Evolutionary conservation across 2,113 vertebrate genomes (phyloP), one percentile per base, ranked within the genome.

Genomic region (Thamnophis sirtalis): DNA sequence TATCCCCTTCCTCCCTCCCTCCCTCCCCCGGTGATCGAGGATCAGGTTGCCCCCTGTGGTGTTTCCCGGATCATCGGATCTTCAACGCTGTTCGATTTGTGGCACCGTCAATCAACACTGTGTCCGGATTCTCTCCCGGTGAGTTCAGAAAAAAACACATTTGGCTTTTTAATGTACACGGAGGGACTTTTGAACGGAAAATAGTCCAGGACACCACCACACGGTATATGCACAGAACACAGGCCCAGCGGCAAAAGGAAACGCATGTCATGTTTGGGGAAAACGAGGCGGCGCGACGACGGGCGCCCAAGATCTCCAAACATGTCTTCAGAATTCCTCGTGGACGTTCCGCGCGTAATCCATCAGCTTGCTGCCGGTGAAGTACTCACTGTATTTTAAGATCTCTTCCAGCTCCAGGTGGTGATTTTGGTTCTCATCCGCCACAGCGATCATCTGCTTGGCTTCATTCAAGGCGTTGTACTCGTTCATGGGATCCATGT

Each of bases 401-500:
- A 99, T 98, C 97, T 99, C 99, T 33, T 98, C 99, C 58, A 98
- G 97, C 97, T 99, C 98, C 96, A 99, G 92, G 84, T 96, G 98
- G 11, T 98, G 98, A 94, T 99, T 98, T 96, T 99, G 99, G 94
- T 99, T 99, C 96, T 99, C 99, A 0, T 99, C 99, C 0, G 99
- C 99, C 21, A 99, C 98, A 0, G 99, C 99, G 1, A 99, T 99
- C 99, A 99, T 99, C 96, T 99, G 99, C 95, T 98, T 98, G 13
- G 99, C 99, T 96, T 99, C 99, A 0, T 99, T 99, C 93, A 99
- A 95, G 28, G 99, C 99, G 3, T 98, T 99, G 97, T 99, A 98
- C 94, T 99, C 99, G 1, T 99, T 99, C 99, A 99, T 99, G 5
- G 99, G 99, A 91, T 99, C 99, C 99, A 99, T 99, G 96, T 99